Evolutionary conservation across 2,888 invertebrate genomes (phyloP), one percentile per base, ranked within the genome.

Genomic region (Fabriciana adippe): DNA sequence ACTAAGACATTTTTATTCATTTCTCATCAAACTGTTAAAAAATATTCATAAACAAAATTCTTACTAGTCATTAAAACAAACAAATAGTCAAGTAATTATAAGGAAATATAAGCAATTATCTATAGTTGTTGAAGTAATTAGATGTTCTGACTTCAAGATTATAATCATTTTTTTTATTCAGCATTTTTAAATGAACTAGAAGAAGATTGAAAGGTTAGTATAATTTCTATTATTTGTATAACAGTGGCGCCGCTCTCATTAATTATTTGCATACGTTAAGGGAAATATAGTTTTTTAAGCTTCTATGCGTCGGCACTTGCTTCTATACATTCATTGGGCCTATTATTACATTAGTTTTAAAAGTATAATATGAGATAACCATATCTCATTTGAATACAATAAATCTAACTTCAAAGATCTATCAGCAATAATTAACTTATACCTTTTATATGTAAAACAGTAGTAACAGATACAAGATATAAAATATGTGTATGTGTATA

Each of bases 181-280:
- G 26, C 14, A 47, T 57, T 8, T 21, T 31, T 48, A 26, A 59
- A 48, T 50, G 31, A 51, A 61, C 51, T 50, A 51, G 61, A 35
- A 31, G 31, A 31, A 35, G 51, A 61, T 16, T 50, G 41, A 61
- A 18, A 55, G 55, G 31, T 55, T 51, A 14, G 31, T 51, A 41
- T 21, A 61, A 50, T 50, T 50, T 61, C 51, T 16, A 48, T 26
- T 31, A 18, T 61, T 61, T 35, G 50, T 16, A 51, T 41, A 51
- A 51, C 61, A 15, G 35, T 51, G 35, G 61, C 35, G 61, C 35
- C 31, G 60, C 31, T 35, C 51, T 61, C 51, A 61, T 41, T 61
- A 48, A 14, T 50, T 18, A 51, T 61, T 61, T 35, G 35, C 61
- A 61, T 61, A 61, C 51, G 50, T 51, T 35, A 61, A 35, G 51